A percentile compares a stretch with the other conserved stretches of the same genome.
phyloP scores from a whole-genome alignment of 2,113 vertebrate species.

The Malaclemys terrapin region DNA sequence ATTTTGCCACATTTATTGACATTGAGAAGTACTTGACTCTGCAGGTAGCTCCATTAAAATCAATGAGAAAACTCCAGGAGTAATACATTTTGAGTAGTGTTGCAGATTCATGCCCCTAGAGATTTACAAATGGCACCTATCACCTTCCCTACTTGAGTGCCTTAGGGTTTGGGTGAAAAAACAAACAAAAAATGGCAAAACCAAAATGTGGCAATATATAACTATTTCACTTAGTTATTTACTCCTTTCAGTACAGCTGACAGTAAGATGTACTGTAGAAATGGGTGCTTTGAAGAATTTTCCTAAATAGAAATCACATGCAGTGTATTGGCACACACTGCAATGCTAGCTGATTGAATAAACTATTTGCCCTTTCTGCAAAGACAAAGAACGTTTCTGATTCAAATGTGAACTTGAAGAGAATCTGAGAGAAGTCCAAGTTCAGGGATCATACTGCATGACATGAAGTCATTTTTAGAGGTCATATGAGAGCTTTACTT shows the following conservation, averaged over 20 bases:
- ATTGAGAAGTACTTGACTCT: neutral
- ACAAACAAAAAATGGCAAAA: neutral
- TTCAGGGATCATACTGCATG: neutral
- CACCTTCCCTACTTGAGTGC: neutral
- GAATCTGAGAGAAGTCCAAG: neutral
- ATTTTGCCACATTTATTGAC: neutral
- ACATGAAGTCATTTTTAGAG: neutral
- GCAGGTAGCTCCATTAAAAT: neutral
- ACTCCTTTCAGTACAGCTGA: neutral
- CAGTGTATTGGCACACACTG: neutral
- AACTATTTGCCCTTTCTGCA: conserved; percentile 8
- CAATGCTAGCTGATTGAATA: neutral
- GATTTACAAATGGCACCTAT: neutral
- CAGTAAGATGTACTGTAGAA: neutral
- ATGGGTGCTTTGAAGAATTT: neutral
- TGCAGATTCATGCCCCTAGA: neutral
- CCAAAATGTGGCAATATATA: neutral
- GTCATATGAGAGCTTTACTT: neutral
- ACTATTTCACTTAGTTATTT: neutral
- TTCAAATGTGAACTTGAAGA: neutral
- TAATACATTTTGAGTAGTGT: neutral
- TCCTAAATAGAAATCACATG: conserved; percentile 26
- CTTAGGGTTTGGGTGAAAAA: neutral
- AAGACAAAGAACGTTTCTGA: neutral
- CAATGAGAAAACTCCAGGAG: neutral